Conservation (phyloP, 2,113 vertebrate species). For the Rhizomys pruinosus region DNA sequence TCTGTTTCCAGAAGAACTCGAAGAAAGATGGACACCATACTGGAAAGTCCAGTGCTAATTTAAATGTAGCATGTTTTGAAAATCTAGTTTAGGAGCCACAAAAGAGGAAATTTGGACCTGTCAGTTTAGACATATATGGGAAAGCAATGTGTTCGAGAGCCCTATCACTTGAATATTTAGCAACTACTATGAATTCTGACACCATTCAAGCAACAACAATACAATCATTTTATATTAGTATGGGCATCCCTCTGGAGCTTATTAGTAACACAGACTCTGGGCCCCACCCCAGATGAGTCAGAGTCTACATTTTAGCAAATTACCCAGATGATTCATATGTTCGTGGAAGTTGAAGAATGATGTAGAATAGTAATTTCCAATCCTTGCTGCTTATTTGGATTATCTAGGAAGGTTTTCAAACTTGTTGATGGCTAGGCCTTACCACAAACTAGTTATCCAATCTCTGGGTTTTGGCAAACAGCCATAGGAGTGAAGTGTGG, state of each 20-base stretch:
- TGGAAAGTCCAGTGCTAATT: constrained; percentile 7
- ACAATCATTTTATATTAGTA: not conserved
- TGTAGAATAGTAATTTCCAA: constrained; percentile 25
- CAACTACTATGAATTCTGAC: constrained; percentile 46
- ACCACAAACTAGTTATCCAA: constrained; percentile 31
- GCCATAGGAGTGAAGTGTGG: not conserved
- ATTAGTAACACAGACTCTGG: constrained; percentile 8
- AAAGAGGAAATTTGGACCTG: not conserved
- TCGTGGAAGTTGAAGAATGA: constrained; percentile 27
- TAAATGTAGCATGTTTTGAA: constrained; percentile 46
- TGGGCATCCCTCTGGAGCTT: constrained; percentile 1
- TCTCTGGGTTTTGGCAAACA: not conserved
- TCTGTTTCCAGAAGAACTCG: not conserved
- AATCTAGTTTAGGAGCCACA: not conserved
- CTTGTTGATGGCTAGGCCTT: not conserved
- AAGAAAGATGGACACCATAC: not conserved
- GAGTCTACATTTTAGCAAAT: constrained; percentile 44
- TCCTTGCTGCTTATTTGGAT: constrained; percentile 12
- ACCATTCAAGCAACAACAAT: constrained; percentile 44
- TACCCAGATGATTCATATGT: constrained; percentile 40
- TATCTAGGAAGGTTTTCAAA: constrained; percentile 19
- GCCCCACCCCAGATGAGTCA: constrained; percentile 19
- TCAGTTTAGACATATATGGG: constrained; percentile 4
- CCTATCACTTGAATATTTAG: not conserved
- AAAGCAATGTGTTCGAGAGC: constrained; percentile 30